phyloP scores from a whole-genome alignment of 2,888 invertebrate species.

The Catotricha subobsoleta region DNA sequence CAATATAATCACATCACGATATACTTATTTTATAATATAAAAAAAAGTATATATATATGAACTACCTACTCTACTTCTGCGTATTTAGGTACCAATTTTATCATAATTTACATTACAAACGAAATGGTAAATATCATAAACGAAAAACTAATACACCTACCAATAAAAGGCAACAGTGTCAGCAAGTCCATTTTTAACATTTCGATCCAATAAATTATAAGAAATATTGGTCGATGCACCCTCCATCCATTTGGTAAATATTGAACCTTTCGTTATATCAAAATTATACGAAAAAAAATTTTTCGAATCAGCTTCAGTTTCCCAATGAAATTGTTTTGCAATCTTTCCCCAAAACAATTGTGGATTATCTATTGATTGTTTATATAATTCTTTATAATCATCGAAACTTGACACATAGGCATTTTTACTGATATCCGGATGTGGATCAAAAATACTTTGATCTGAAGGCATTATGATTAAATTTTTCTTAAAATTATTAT shows the following conservation, averaged over 20 bases:
- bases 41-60: no score
- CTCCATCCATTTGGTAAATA: constrained; percentile 88
- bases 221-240: constrained; percentile 89
- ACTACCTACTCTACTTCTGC: no score
- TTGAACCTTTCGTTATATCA: constrained; percentile 69
- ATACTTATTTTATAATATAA: no score
- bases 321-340: constrained; percentile 88
- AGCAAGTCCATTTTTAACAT: constrained; percentile 73
- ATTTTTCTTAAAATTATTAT: not conserved
- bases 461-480: constrained; percentile 33
- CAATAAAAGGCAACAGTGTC: constrained; percentile 89
- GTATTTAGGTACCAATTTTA: no score
- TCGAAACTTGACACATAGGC: constrained; percentile 50
- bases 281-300: constrained; percentile 84
- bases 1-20: no score
- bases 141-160: constrained; percentile 38
- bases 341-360: constrained; percentile 86
- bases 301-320: constrained; percentile 51
- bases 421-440: constrained; percentile 35
- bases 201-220: constrained; percentile 86
- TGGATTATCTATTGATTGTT: constrained; percentile 72
- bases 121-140: not conserved
- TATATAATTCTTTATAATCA: constrained; percentile 68
- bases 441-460: constrained; percentile 37
- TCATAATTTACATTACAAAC: no score